Conservation (phyloP, 2,888 invertebrate genomes). For the Liopterus haemorrhoidalis region DNA sequence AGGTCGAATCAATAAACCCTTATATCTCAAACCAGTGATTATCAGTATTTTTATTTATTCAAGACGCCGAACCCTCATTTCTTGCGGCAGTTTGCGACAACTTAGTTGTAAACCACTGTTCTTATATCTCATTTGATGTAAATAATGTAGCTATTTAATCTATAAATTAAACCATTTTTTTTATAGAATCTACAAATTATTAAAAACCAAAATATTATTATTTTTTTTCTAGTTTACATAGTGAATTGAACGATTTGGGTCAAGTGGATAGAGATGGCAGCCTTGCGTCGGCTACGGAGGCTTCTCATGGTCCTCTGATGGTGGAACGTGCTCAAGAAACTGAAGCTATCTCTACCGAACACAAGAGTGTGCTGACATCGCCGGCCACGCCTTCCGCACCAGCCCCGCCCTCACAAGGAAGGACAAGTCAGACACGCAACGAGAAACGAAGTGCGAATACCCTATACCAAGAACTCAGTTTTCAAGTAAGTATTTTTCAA, state of each 20-base stretch:
- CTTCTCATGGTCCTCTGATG: constrained; percentile 30
- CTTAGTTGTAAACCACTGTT: no score
- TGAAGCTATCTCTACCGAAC: constrained; percentile 43
- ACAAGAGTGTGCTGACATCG: constrained; percentile 46
- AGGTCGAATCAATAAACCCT: no score
- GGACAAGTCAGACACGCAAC: constrained; percentile 67
- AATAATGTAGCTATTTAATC: no score
- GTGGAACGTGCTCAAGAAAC: constrained; percentile 45
- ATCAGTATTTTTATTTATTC: not conserved
- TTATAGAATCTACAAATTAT: no score
- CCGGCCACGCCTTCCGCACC: constrained; percentile 42
- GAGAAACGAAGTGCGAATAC: constrained; percentile 87
- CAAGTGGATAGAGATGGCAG: constrained; percentile 32
- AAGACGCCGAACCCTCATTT: no score
- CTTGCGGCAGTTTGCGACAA: no score
- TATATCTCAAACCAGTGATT: no score
- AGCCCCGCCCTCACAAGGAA: constrained; percentile 46
- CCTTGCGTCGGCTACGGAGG: constrained; percentile 7
- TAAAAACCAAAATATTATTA: no score
- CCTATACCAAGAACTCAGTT: constrained; percentile 87
- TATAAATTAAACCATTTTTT: no score
- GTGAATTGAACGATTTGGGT: constrained; percentile 41
- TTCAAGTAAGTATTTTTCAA: constrained; percentile 51
- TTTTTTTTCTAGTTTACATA: constrained; percentile 40
- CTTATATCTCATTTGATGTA: no score